Evolutionary conservation across 2,888 invertebrate genomes (phyloP), one percentile per base, ranked within the genome.

Genomic region (Drosophila setosimentum): DNA sequence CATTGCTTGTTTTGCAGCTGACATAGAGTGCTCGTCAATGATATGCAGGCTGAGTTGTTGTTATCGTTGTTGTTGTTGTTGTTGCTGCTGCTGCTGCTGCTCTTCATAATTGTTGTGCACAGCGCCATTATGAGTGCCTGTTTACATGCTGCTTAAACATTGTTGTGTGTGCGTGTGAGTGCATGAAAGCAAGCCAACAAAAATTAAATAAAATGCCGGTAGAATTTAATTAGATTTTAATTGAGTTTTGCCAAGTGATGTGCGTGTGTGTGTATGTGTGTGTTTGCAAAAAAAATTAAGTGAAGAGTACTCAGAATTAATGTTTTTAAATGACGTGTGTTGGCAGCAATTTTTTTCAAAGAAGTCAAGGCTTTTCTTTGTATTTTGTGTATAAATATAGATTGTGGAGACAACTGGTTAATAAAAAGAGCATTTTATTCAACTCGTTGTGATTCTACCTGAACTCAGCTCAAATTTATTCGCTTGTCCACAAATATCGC

Each of bases 21-120:
- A 87, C 90, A 87, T 87, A 80, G 89, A 87, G 89, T 87, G 89
- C 85, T 78, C 87, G 87, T 87, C 87, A 80, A 87, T 87, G 89
- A 89, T 87, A 87, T 89, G 85, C 88, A 76, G 82, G 68, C 79
- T 68, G 71, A 61, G 68, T 66, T 66, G 54, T 27, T 61, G 24
- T 45, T 24, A 11, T 1, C 11, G 49, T 24, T 51, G 57, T n/a
- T 58, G 59, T 13, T 61, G 35, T 30, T 62, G 68, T 45, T 70
- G 58, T 24, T 61, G 60, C 10, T 57, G 65, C 18, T 65, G 68
- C 54, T 73, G 59, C 42, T 79, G 70, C 57, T 77, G 69, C 42
- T 59, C 59, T 66, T 78, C 66, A 85, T 85, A 87, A 87, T 87
- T 84, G 78, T 74, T 82, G 74, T 73, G 68, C 74, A 67, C 68